A percentile compares a stretch with the other conserved stretches of the same genome.
phyloP scores from a whole-genome alignment of 2,797 vertebrate genomes.

The Mastacembelus armatus region DNA sequence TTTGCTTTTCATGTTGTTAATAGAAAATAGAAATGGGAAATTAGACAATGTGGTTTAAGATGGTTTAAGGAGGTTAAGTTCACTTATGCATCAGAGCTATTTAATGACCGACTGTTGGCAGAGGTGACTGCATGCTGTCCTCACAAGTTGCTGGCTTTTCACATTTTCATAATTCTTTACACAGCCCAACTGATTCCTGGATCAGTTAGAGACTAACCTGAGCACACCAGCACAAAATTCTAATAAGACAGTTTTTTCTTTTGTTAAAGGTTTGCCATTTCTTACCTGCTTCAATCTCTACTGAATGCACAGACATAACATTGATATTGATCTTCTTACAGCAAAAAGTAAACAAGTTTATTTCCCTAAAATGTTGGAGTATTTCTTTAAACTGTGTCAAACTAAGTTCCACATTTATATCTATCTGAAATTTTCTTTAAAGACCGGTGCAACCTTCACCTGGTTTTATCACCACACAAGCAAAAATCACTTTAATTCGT shows the following conservation, averaged over 20 bases:
- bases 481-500: conserved; percentile 64
- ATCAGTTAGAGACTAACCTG: too few species aligned
- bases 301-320: conserved; percentile 22
- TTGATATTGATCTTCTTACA: conserved; percentile 7
- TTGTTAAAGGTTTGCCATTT: too few species aligned
- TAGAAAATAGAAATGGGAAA: too few species aligned
- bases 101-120: background rate
- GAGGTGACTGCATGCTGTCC: background rate
- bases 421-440: conserved; percentile 40
- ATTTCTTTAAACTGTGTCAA: conserved; percentile 43
- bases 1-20: too few species aligned
- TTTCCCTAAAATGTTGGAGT: conserved; percentile 12
- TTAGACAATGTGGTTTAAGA: background rate
- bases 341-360: conserved; percentile 13
- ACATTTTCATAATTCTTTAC: too few species aligned
- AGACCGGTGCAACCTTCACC: conserved; percentile 61
- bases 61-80: too few species aligned
- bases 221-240: conserved; percentile 7
- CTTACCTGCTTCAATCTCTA: background rate
- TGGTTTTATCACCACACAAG: conserved; percentile 50
- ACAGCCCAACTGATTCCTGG: too few species aligned
- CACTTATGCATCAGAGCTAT: too few species aligned
- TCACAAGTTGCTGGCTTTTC: background rate
- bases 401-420: conserved; percentile 31
- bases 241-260: conserved; percentile 2